phyloP scores from a whole-genome alignment of 2,888 invertebrate species.

The Melanostoma mellinum region DNA sequence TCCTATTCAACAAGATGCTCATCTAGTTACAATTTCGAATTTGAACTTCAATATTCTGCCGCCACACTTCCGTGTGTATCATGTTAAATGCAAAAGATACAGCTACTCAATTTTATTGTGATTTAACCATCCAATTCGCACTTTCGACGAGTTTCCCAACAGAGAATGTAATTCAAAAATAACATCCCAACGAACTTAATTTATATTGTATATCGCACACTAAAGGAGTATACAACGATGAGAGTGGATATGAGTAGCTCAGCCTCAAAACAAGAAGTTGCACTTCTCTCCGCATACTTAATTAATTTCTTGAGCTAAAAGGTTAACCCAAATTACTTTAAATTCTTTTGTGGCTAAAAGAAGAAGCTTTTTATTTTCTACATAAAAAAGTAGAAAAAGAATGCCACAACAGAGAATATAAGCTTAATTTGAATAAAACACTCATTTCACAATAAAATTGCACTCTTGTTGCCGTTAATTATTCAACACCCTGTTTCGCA shows the following conservation, averaged over 20 bases:
- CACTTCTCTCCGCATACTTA: neutral
- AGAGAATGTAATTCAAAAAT: no score
- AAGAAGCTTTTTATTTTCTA: constrained; percentile 18
- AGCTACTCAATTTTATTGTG: no score
- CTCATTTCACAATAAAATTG: constrained; percentile 66
- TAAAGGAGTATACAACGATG: neutral
- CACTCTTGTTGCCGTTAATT: constrained; percentile 63
- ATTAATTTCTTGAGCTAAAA: constrained; percentile 47
- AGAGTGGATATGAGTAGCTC: constrained; percentile 9
- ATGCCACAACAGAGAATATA: constrained; percentile 23
- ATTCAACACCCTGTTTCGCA: constrained; percentile 64
- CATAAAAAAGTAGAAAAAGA: constrained; percentile 4
- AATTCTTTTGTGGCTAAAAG: constrained; percentile 38
- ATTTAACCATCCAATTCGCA: no score
- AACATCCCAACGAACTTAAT: no score
- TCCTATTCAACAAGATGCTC: no score
- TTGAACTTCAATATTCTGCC: no score
- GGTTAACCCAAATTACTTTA: constrained; percentile 51
- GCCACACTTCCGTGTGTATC: no score
- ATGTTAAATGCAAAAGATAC: no score
- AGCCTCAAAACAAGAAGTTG: neutral
- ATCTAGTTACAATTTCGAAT: no score
- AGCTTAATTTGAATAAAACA: constrained; percentile 63
- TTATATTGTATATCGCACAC: no score
- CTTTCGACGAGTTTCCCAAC: no score